Conservation (phyloP, 2,888 invertebrate genomes). For the Polydesmus complanatus region DNA sequence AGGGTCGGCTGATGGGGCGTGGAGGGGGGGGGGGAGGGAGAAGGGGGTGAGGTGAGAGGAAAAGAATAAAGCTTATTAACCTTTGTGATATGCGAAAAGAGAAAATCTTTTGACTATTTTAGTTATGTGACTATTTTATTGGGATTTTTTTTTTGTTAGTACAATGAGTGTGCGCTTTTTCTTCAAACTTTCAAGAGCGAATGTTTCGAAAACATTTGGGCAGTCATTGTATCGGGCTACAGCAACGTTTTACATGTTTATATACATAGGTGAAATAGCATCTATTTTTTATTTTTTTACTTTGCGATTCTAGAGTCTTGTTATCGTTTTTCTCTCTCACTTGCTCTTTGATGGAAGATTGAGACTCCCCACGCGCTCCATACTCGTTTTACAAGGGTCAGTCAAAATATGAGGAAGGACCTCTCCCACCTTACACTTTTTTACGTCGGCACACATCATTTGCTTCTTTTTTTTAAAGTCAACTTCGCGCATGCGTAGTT, state of each 20-base stretch:
- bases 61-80: too few relatives aligned
- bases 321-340: neutral
- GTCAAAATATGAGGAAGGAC: neutral
- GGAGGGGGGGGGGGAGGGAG: neutral
- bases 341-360: neutral
- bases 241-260: too few relatives aligned
- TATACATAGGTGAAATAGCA: neutral
- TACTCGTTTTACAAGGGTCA: neutral
- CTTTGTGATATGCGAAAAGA: too few relatives aligned
- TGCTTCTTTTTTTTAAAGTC: too few relatives aligned
- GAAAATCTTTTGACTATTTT: too few relatives aligned
- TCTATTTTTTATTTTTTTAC: neutral
- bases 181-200: neutral
- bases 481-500: too few relatives aligned
- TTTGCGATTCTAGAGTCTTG: neutral
- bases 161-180: neutral
- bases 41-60: neutral
- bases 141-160: too few relatives aligned
- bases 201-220: neutral
- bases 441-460: too few relatives aligned
- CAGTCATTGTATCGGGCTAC: neutral
- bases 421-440: too few relatives aligned
- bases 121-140: neutral
- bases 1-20: too few relatives aligned
- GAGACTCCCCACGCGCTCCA: neutral